Evolutionary conservation across 2,113 vertebrate species (phyloP).

Genomic region (Rhea pennata): DNA sequence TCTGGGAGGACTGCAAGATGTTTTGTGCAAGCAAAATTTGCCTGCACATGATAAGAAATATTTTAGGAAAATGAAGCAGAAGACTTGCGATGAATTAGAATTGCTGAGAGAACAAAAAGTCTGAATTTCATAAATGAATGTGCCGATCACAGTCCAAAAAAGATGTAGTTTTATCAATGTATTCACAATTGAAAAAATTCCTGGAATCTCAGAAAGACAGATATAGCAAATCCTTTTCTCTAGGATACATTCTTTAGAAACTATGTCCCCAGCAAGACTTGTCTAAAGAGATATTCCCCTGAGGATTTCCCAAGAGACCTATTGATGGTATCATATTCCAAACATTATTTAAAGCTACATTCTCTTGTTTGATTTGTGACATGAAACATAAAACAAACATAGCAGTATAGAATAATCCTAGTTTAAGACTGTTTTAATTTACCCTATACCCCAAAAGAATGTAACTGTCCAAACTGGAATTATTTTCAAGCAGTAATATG

Average conservation of each 20-base stretch:
- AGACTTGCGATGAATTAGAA: background rate
- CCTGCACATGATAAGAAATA: conserved; percentile 42
- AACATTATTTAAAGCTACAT: conserved; percentile 30
- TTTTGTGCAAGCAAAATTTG: conserved; percentile 50
- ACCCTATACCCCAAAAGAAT: conserved; percentile 16
- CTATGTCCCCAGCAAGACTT: background rate
- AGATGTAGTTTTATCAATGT: accelerated
- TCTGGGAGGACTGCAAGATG: conserved; percentile 61
- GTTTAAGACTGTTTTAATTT: conserved; percentile 44
- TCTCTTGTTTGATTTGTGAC: conserved; percentile 51
- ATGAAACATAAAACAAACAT: conserved; percentile 42
- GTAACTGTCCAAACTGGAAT: background rate
- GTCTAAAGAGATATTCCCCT: conserved; percentile 9
- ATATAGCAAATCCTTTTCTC: background rate
- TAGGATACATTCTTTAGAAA: background rate
- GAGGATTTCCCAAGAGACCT: conserved; percentile 17
- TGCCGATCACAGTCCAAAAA: background rate
- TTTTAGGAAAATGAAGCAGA: conserved; percentile 20
- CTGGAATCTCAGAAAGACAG: background rate
- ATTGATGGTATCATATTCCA: background rate
- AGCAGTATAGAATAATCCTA: conserved; percentile 33
- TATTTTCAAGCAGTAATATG: background rate
- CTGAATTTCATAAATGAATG: background rate
- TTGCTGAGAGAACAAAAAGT: background rate
- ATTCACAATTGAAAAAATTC: background rate